Conservation (phyloP, 1,140 invertebrate species). For the Atta colombica region DNA sequence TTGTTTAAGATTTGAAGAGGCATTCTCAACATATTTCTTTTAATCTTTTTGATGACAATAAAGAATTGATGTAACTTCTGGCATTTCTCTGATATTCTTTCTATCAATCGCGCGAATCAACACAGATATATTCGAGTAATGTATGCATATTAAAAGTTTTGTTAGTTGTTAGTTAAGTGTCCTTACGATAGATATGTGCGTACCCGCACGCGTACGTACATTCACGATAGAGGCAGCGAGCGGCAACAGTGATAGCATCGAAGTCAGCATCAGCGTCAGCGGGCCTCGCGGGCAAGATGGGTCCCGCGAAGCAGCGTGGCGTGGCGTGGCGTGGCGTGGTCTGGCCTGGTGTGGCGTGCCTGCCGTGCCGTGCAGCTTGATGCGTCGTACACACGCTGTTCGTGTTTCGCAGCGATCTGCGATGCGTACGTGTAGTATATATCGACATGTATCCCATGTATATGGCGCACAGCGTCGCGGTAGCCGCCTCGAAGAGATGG, state of each 20-base stretch:
- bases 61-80: neutral
- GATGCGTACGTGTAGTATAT: slow-evolving; percentile 37
- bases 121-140: slow-evolving; percentile 2
- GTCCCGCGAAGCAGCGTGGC: slow-evolving; percentile 47
- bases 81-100: neutral
- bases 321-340: neutral
- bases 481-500: slow-evolving; percentile 84
- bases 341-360: slow-evolving; percentile 4
- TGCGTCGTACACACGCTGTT: slow-evolving; percentile 24
- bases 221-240: slow-evolving; percentile 22
- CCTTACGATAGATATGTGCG: neutral
- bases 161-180: neutral
- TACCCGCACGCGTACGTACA: slow-evolving; percentile 28
- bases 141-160: neutral
- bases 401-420: slow-evolving; percentile 49
- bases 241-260: slow-evolving; percentile 54
- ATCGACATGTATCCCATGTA: slow-evolving; percentile 31
- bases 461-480: slow-evolving; percentile 76
- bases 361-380: slow-evolving; percentile 27
- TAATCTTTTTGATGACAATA: neutral
- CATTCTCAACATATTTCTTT: neutral
- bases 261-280: slow-evolving; percentile 3
- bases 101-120: neutral
- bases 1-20: neutral
- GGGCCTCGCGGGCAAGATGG: slow-evolving; percentile 60